Evolutionary conservation across 2,113 vertebrate genomes (phyloP).

Genomic region (Euleptes europaea): DNA sequence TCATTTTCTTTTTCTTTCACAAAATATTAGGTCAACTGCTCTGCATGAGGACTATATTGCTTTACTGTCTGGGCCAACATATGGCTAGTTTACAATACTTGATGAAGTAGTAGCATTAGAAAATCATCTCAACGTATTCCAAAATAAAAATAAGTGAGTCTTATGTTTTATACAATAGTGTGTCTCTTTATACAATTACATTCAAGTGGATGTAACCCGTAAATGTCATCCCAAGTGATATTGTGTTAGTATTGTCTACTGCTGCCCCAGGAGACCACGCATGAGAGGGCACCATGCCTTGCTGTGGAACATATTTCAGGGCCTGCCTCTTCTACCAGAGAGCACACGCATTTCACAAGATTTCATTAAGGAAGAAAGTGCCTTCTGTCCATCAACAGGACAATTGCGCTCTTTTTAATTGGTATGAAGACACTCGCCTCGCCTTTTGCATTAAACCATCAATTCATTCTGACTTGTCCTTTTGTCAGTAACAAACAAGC

Average conservation of each 20-base stretch:
- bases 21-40: neutral
- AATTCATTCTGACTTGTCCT: neutral
- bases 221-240: neutral
- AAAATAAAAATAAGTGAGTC: neutral
- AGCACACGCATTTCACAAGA: neutral
- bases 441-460: constrained; percentile 3
- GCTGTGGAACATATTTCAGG: neutral
- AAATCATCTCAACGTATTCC: neutral
- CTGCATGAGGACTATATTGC: neutral
- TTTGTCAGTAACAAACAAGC: neutral
- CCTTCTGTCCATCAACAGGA: neutral
- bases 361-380: neutral
- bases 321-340: neutral
- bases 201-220: neutral
- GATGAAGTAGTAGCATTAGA: neutral
- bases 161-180: too few species aligned
- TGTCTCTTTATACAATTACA: neutral
- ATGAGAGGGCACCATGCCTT: neutral
- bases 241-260: neutral
- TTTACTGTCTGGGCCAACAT: neutral
- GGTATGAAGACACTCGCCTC: neutral
- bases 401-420: neutral
- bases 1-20: neutral
- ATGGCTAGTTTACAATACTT: neutral
- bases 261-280: rapidly evolving